Conservation (phyloP, 2,888 invertebrate species). For the Boloria euphrosyne region DNA sequence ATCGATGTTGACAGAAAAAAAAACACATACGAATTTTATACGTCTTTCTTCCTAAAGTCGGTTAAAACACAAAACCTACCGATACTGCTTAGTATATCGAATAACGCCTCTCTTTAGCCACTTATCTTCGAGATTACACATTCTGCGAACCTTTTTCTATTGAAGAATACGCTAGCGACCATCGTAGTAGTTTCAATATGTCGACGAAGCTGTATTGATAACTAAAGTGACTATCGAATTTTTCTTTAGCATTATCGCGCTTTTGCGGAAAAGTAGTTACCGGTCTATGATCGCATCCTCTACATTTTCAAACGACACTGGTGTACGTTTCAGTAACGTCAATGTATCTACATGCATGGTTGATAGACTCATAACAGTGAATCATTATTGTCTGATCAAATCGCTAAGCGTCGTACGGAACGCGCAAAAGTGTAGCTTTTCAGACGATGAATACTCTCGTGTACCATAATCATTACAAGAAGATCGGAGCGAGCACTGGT, state of each 20-base stretch:
- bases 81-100: conserved; percentile 4
- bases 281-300: conserved; percentile 73
- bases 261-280: conserved; percentile 77
- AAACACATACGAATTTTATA: too few relatives aligned
- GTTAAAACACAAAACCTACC: neutral
- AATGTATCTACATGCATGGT: conserved; percentile 34
- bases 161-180: conserved; percentile 41
- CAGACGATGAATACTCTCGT: conserved; percentile 41
- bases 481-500: neutral
- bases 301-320: conserved; percentile 54
- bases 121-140: conserved; percentile 44
- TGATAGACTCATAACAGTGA: conserved; percentile 54
- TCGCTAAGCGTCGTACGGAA: conserved; percentile 54
- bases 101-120: conserved; percentile 19
- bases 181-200: conserved; percentile 49
- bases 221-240: conserved; percentile 54
- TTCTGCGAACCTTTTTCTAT: conserved; percentile 43
- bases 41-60: neutral
- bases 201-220: conserved; percentile 50
- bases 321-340: conserved; percentile 35
- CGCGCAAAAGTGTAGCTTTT: conserved; percentile 45
- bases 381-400: conserved; percentile 67
- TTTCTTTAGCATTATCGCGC: conserved; percentile 68
- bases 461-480: conserved; percentile 32
- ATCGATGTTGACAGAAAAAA: too few relatives aligned